Evolutionary conservation across 2,113 vertebrate genomes (phyloP).

Genomic region (Maccullochella peelii): DNA sequence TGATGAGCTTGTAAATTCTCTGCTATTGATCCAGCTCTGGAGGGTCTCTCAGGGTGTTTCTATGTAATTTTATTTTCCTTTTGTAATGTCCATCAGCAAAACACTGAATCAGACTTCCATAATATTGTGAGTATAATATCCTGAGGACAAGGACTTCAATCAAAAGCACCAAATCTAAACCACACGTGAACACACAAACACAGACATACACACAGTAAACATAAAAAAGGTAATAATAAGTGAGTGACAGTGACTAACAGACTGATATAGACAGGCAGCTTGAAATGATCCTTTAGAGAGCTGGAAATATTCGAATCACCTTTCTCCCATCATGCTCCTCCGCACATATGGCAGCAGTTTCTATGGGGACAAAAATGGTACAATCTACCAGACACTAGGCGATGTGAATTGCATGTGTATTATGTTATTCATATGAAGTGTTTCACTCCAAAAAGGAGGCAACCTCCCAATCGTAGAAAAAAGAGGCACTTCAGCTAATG

Average conservation of each 20-base stretch:
- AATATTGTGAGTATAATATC: constrained; percentile 21
- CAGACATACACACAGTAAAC: not conserved
- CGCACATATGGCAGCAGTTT: constrained; percentile 1
- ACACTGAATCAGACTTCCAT: constrained; percentile 29
- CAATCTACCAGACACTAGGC: not conserved
- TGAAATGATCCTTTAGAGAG: not conserved
- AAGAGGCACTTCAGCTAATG: constrained; percentile 50
- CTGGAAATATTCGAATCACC: constrained; percentile 15
- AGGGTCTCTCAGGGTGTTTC: constrained; percentile 25
- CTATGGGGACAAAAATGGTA: constrained; percentile 20
- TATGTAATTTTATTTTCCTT: constrained; percentile 41
- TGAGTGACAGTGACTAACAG: constrained; percentile 7
- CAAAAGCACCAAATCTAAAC: not conserved
- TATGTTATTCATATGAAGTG: constrained; percentile 22
- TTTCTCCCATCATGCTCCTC: constrained; percentile 34
- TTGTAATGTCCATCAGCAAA: constrained; percentile 17
- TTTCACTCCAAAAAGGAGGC: constrained; percentile 39
- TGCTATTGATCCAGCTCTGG: constrained; percentile 45
- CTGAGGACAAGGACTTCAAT: constrained; percentile 13
- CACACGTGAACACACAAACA: no score
- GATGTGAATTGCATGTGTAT: constrained; percentile 15
- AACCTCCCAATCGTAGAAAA: constrained; percentile 15
- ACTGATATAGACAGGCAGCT: not conserved
- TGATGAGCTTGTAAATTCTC: constrained; percentile 55
- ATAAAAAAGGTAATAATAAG: not conserved